Conservation (phyloP, 2,113 vertebrate genomes). For the Nannospalax galili region DNA sequence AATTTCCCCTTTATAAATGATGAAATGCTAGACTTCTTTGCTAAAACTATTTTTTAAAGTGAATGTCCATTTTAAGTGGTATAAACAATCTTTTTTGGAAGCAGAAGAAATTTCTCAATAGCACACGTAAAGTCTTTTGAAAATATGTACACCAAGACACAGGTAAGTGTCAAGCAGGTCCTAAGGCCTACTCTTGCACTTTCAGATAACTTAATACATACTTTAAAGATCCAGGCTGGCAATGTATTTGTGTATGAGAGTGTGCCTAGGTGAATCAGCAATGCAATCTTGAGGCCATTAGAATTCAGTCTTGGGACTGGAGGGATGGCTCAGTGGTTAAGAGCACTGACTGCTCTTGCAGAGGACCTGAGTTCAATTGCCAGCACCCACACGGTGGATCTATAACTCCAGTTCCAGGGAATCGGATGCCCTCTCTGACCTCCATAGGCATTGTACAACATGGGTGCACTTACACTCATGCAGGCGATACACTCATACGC, state of each 20-base stretch:
- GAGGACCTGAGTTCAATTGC: too few species aligned
- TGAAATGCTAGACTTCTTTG: background rate
- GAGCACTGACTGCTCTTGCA: too few species aligned
- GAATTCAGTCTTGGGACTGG: background rate
- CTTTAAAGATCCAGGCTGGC: background rate
- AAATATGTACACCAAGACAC: background rate
- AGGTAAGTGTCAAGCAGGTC: background rate
- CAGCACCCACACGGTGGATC: too few species aligned
- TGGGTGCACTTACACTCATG: too few species aligned
- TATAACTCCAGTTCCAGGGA: too few species aligned
- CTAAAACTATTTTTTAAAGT: background rate
- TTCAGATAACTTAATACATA: constrained; percentile 4
- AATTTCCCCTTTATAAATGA: background rate
- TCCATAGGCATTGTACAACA: too few species aligned
- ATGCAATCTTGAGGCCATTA: background rate
- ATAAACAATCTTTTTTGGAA: background rate
- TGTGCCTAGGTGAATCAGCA: background rate
- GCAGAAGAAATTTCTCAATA: background rate
- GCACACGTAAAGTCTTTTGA: background rate
- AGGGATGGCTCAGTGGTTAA: too few species aligned
- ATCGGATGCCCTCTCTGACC: too few species aligned
- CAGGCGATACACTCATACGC: too few species aligned
- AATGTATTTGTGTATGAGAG: background rate
- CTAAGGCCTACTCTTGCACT: background rate
- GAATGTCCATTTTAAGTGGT: constrained; percentile 39